Evolutionary conservation across 2,888 invertebrate species (phyloP).

Genomic region (Anarsia innoxiella): DNA sequence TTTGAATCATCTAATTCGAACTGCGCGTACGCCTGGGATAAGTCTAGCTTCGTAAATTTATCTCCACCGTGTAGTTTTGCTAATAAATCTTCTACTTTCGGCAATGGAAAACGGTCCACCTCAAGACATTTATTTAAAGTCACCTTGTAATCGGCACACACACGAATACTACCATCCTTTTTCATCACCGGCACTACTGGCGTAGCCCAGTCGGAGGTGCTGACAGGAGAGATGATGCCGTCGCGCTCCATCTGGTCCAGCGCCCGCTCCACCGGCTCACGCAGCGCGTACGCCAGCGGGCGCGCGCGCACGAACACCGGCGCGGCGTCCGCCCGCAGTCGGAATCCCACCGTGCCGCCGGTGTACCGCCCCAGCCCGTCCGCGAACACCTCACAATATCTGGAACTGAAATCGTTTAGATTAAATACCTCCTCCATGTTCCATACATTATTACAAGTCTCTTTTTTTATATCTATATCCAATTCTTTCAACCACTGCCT

Average conservation of each 20-base stretch:
- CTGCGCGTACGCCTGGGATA: constrained; percentile 16
- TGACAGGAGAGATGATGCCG: constrained; percentile 22
- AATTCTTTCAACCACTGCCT: constrained; percentile 17
- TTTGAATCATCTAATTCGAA: constrained; percentile 17
- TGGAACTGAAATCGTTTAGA: no score
- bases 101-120: constrained; percentile 24
- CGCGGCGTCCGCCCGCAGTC: constrained; percentile 11
- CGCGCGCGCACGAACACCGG: constrained; percentile 16
- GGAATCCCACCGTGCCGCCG: constrained; percentile 14
- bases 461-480: background rate
- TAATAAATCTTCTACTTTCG: constrained; percentile 21
- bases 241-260: constrained; percentile 17
- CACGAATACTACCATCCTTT: constrained; percentile 24
- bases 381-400: no score
- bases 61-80: constrained; percentile 15
- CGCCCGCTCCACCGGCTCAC: constrained; percentile 20
- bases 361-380: constrained; percentile 13
- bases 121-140: constrained; percentile 24
- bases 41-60: constrained; percentile 14
- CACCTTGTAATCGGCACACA: constrained; percentile 26
- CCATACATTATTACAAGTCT: background rate
- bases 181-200: constrained; percentile 24
- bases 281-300: no score
- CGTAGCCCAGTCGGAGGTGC: constrained; percentile 24
- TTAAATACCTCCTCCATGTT: background rate